Percentiles rank a stretch among this genome's conserved stretches.
Evolutionary conservation across 1,140 invertebrate genomes (phyloP).

Genomic region (Lepidurus arcticus): DNA sequence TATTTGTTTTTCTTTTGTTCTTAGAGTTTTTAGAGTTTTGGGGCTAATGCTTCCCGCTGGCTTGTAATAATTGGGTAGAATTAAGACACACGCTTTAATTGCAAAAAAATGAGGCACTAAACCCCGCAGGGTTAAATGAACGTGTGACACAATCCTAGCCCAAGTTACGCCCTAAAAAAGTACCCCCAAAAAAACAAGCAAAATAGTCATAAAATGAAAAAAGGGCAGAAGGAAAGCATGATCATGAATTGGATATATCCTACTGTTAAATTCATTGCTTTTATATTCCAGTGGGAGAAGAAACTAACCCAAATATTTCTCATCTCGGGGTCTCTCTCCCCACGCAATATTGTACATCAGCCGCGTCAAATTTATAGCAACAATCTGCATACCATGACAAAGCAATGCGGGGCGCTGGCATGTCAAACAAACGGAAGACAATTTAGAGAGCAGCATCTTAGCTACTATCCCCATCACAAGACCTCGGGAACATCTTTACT

Average conservation of each 20-base stretch:
- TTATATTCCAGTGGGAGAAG: background rate
- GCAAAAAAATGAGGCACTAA: background rate
- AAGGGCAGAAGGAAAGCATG: background rate
- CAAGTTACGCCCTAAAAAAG: background rate
- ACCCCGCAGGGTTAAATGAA: background rate
- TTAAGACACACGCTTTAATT: background rate
- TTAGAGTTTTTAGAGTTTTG: background rate
- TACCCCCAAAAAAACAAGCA: background rate
- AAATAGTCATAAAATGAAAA: background rate
- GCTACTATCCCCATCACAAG: background rate
- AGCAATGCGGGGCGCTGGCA: constrained; percentile 20
- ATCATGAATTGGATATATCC: background rate
- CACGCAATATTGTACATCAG: constrained; percentile 18
- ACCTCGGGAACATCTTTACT: constrained; percentile 12
- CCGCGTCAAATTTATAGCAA: constrained; percentile 19
- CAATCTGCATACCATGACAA: constrained; percentile 21
- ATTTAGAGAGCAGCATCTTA: constrained; percentile 10
- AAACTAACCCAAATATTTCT: background rate
- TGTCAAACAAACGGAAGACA: constrained; percentile 19
- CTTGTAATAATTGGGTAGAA: background rate
- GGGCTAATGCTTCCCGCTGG: background rate
- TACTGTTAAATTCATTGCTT: background rate
- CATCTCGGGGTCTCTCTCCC: background rate
- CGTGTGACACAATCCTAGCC: background rate
- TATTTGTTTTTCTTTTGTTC: too few relatives aligned